Percentiles rank a stretch among this genome's conserved stretches.
phyloP scores from a whole-genome alignment of 2,888 invertebrate genomes.

The Yponomeuta malinellus region DNA sequence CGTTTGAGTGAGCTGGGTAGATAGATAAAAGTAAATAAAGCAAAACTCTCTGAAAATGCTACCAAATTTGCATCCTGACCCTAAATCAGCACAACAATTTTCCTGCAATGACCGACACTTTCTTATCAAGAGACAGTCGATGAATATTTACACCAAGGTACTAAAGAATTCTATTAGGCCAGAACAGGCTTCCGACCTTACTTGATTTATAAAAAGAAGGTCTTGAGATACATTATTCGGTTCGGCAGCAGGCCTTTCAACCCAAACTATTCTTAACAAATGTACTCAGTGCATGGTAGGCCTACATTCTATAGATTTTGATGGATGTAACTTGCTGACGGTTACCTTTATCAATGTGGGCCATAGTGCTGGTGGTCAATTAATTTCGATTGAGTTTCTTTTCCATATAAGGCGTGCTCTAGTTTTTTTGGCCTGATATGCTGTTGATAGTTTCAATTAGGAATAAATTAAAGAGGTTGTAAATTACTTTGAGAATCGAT shows the following conservation, averaged over 20 bases:
- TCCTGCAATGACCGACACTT: neutral
- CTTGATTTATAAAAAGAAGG: slow-evolving; percentile 26
- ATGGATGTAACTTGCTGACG: slow-evolving; percentile 26
- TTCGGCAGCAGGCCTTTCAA: slow-evolving; percentile 27
- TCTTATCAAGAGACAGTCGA: neutral
- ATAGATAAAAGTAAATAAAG: no score
- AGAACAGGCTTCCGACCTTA: slow-evolving; percentile 11
- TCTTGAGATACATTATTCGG: slow-evolving; percentile 28
- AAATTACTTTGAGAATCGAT: no score
- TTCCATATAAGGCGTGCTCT: neutral
- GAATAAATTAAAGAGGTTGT: neutral
- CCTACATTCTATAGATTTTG: slow-evolving; percentile 27
- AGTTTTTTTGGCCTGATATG: neutral
- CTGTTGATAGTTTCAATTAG: neutral
- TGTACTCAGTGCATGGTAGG: slow-evolving; percentile 29
- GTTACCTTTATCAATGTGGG: slow-evolving; percentile 13
- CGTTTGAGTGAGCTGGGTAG: no score
- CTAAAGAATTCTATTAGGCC: slow-evolving; percentile 16
- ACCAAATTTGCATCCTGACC: no score
- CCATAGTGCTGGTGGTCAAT: slow-evolving; percentile 1
- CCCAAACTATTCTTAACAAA: slow-evolving; percentile 33
- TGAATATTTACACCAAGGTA: slow-evolving; percentile 11
- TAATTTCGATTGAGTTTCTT: slow-evolving; percentile 1
- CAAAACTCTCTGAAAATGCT: no score
- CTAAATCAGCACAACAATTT: neutral